Base-by-base conservation (phyloP, 2,888 invertebrate genomes). In the Rhabditoides inermis region DNA sequence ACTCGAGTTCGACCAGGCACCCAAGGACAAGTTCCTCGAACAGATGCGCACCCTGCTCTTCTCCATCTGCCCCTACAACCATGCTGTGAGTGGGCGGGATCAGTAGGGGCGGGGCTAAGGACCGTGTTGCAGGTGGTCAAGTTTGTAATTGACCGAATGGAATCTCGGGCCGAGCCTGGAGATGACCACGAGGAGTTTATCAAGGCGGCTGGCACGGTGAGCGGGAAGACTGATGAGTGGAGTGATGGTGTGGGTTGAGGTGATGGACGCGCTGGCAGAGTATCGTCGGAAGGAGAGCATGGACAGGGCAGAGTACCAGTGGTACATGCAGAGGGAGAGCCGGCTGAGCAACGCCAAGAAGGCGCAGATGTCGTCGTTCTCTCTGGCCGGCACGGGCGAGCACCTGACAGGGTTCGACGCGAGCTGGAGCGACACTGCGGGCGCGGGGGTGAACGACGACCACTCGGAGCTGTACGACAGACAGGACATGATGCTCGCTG, bases 51-150 rank as follows among this genome's bases (percentile, higher is more conserved):
- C 12, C 7, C 42, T 54, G 1, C 30, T 61, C 20, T 57, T 62
- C 28, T 41, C 57, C 1, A 39, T 68, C 10, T 67, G 66, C 30
- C 68, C 68, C 6, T 68, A 68, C 51, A 66, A 67, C 46, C 65
- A 68, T 40, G 63, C n/a, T n/a, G n/a, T n/a, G n/a, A n/a, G n/a
- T n/a, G n/a, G n/a, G n/a, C n/a, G n/a, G n/a, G n/a, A n/a, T n/a
- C n/a, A n/a, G n/a, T n/a, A n/a, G n/a, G n/a, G n/a, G n/a, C n/a
- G n/a, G n/a, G n/a, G n/a, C n/a, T n/a, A n/a, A n/a, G n/a, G n/a
- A n/a, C n/a, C n/a, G n/a, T n/a, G n/a, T n/a, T n/a, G n/a, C n/a
- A 59, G 45, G 60, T 63, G n/a, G 42, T 58, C 25, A 55, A 56
- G 35, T 60, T 58, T 41, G 32, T 58, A 7, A 15, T 37, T 27